These are phyloP conservation scores for Spongilla lacustris DNA, from an alignment of 37 sponge, comb jelly and placozoan species.

Conservation along the genomic window DNA sequence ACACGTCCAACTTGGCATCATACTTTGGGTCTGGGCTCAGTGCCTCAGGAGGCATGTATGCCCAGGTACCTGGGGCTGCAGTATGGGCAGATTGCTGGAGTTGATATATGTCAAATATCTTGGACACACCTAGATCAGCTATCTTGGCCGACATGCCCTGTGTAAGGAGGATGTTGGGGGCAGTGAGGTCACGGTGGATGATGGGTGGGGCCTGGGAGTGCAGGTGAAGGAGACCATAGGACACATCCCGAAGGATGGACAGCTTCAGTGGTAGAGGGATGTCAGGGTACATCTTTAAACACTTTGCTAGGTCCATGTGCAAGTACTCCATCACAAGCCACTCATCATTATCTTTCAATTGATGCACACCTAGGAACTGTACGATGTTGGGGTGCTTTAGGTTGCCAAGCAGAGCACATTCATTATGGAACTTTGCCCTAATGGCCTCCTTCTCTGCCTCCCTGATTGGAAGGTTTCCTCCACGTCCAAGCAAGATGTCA, in stretches of 20 bases:
- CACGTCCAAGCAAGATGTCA: no score
- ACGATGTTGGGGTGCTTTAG: constrained; percentile 22
- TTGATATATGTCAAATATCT: no score
- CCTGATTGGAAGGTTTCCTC: no score
- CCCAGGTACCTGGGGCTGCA: constrained; percentile 2
- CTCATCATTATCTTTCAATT: background rate
- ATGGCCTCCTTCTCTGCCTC: no score
- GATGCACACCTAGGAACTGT: background rate
- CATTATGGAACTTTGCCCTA: background rate
- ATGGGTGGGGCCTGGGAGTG: constrained; percentile 57
- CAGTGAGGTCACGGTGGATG: constrained; percentile 68
- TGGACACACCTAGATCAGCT: constrained; percentile 54
- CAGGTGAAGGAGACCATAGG: constrained; percentile 53
- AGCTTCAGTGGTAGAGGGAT: constrained; percentile 50
- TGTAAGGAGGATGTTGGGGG: constrained; percentile 64
- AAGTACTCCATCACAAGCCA: constrained; percentile 29
- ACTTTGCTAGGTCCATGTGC: background rate
- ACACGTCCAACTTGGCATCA: constrained; percentile 11
- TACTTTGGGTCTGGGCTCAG: background rate
- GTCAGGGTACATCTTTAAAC: constrained; percentile 3
- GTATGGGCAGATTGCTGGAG: no score
- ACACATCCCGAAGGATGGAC: constrained; percentile 49
- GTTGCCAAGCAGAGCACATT: background rate
- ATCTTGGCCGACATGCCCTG: constrained; percentile 58
- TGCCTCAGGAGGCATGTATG: constrained; percentile 40